Evolutionary conservation across 2,113 vertebrate species (phyloP).

Genomic region (Ceratotherium simum): DNA sequence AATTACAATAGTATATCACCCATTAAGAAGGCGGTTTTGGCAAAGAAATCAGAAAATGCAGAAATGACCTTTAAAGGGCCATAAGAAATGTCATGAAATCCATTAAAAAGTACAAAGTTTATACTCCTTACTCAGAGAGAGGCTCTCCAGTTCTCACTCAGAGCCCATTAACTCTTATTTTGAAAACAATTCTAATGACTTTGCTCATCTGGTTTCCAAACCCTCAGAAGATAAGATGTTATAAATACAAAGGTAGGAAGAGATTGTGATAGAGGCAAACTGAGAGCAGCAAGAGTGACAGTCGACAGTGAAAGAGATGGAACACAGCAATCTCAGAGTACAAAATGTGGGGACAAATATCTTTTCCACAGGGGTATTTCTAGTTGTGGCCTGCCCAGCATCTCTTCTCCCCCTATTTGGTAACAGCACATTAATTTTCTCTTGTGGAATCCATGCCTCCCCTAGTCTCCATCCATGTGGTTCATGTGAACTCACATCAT

Average conservation of each 20-base stretch:
- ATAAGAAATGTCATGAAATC: neutral
- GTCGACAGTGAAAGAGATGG: neutral
- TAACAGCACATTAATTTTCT: neutral
- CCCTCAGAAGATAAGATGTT: neutral
- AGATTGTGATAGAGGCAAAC: neutral
- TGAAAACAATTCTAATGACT: slow-evolving; percentile 16
- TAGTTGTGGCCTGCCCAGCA: neutral
- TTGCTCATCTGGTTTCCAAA: neutral
- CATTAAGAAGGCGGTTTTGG: neutral
- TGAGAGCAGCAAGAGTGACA: neutral
- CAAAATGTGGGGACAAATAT: neutral
- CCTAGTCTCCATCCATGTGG: neutral
- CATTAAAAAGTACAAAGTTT: neutral
- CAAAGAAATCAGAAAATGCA: neutral
- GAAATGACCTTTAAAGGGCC: neutral
- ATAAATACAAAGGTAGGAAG: neutral
- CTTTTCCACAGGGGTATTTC: neutral
- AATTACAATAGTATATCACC: neutral
- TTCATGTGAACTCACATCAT: neutral
- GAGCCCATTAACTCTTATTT: neutral
- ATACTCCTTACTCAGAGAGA: neutral
- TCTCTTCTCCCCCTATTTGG: neutral
- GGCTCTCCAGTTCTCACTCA: neutral
- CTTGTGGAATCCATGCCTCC: neutral
- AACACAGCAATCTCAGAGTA: neutral